phyloP scores from a whole-genome alignment of 2,113 vertebrate species.

The Bagarius yarrelli region DNA sequence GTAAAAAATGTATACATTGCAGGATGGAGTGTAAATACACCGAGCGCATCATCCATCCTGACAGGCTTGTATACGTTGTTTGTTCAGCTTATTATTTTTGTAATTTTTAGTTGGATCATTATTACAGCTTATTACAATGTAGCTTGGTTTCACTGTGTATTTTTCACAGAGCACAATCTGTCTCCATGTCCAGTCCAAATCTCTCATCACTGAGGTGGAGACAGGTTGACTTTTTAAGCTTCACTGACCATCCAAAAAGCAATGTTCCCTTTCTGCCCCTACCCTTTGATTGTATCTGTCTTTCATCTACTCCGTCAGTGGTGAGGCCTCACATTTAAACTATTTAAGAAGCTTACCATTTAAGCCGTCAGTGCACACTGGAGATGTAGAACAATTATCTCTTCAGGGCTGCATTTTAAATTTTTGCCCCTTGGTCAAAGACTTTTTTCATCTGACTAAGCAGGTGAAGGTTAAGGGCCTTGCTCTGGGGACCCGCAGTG shows the following conservation, averaged over 20 bases:
- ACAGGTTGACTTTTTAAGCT: conserved; percentile 55
- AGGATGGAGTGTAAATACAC: conserved; percentile 28
- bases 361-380: too few relatives aligned
- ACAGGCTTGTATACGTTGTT: not conserved
- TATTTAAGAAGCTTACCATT: too few relatives aligned
- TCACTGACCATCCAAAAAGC: conserved; percentile 34
- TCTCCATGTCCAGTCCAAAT: conserved; percentile 39
- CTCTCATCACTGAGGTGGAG: conserved; percentile 36
- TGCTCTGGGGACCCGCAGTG: too few relatives aligned
- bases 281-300: conserved; percentile 8
- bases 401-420: too few relatives aligned
- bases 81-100: not conserved
- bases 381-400: too few relatives aligned
- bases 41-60: conserved; percentile 10
- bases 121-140: conserved; percentile 17
- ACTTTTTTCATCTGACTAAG: too few relatives aligned
- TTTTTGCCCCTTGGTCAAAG: too few relatives aligned
- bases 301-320: not conserved
- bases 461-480: too few relatives aligned
- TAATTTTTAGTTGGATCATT: not conserved
- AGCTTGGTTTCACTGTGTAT: not conserved
- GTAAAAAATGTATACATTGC: conserved; percentile 9
- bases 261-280: not conserved
- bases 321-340: too few relatives aligned
- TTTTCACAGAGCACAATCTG: conserved; percentile 33